Percentiles rank a stretch among this genome's conserved stretches.
phyloP scores from a whole-genome alignment of 2,113 vertebrate genomes.

The Datnioides undecimradiatus region DNA sequence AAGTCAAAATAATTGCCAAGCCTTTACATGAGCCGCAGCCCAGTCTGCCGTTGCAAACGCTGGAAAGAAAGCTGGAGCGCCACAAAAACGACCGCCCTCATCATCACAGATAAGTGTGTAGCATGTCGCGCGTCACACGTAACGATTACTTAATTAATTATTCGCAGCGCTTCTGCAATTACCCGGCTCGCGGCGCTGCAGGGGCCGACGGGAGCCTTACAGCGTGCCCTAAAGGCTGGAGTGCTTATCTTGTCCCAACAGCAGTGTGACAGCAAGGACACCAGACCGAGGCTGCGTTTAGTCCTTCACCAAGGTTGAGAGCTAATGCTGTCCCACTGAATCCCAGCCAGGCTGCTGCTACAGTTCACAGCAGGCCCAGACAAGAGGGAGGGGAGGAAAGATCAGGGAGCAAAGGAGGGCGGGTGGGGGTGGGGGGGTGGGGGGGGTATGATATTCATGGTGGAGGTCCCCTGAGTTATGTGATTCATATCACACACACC shows the following conservation, averaged over 20 bases:
- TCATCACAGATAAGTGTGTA: not conserved
- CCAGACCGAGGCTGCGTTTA: slow-evolving; percentile 57
- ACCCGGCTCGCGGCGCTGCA: slow-evolving; percentile 25
- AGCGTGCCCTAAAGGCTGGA: slow-evolving; percentile 44
- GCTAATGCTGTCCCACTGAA: slow-evolving; percentile 64
- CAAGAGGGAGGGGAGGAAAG: slow-evolving; percentile 18
- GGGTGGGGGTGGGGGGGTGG: slow-evolving; percentile 32
- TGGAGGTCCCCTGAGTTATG: slow-evolving; percentile 70
- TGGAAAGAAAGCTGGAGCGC: not conserved
- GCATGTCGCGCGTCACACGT: slow-evolving; percentile 13
- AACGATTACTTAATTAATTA: slow-evolving; percentile 42
- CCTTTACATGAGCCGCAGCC: not conserved
- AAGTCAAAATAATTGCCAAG: not conserved
- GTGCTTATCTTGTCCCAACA: slow-evolving; percentile 74
- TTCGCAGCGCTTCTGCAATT: slow-evolving; percentile 43
- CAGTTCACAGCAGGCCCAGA: slow-evolving; percentile 49
- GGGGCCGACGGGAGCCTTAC: slow-evolving; percentile 32
- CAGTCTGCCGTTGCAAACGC: slow-evolving; percentile 10
- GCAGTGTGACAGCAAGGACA: slow-evolving; percentile 75
- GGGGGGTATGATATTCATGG: slow-evolving; percentile 63
- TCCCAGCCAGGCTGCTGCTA: slow-evolving; percentile 50
- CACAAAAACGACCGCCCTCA: not conserved
- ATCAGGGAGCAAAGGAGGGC: slow-evolving; percentile 2
- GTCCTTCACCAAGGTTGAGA: slow-evolving; percentile 79
- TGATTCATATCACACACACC: slow-evolving; percentile 77